These are phyloP conservation scores for Sipha flava DNA, from an alignment of 1,140 invertebrate genomes.

Conservation along the genomic window DNA sequence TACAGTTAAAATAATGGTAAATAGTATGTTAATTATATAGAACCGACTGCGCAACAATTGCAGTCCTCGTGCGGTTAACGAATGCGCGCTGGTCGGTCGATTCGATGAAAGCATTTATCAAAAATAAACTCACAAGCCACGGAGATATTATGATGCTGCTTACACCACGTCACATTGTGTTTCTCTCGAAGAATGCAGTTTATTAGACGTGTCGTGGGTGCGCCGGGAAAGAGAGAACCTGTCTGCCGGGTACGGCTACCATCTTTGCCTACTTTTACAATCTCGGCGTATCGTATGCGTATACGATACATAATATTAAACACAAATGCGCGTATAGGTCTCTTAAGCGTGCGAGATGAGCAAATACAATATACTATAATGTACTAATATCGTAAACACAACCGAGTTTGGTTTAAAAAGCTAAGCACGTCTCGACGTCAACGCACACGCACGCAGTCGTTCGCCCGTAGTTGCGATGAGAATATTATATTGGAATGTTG, in stretches of 20 bases:
- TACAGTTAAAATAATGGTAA: no score
- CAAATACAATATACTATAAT: not conserved
- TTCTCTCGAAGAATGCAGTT: slow-evolving; percentile 22
- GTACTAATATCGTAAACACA: not conserved
- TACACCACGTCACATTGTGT: not conserved
- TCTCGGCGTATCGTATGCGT: not conserved
- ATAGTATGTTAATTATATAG: no score
- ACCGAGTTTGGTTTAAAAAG: no score
- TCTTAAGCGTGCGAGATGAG: not conserved
- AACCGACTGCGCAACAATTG: no score
- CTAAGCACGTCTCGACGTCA: not conserved
- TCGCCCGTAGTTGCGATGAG: no score
- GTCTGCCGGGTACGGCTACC: not conserved
- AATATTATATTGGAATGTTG: no score
- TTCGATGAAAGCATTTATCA: slow-evolving; percentile 1
- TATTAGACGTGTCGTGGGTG: slow-evolving; percentile 18
- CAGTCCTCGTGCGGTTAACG: not conserved
- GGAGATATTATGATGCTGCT: not conserved
- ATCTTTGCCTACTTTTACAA: slow-evolving; percentile 23
- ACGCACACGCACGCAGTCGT: no score
- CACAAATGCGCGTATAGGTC: not conserved
- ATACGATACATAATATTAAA: not conserved
- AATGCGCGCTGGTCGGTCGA: not conserved
- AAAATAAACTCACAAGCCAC: not conserved
- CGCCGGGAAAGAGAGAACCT: slow-evolving; percentile 14